Conservation (phyloP, 2,113 vertebrate genomes). For the Grantiella picta region DNA sequence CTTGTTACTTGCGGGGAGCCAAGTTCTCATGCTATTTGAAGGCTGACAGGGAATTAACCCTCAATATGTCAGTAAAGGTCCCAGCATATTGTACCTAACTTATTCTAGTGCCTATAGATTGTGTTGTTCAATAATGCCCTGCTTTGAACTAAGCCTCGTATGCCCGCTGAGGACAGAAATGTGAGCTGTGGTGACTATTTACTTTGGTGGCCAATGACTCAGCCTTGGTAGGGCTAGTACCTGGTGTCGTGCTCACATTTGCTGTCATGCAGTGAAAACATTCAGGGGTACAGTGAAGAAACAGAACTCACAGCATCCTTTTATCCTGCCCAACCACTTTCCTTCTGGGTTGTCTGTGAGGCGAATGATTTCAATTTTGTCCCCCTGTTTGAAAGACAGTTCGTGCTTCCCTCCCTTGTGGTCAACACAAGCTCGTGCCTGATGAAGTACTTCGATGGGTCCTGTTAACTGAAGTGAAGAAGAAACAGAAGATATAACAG, state of each 20-base stretch:
- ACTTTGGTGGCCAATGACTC: not conserved
- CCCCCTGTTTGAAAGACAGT: constrained; percentile 84
- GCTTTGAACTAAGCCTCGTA: not conserved
- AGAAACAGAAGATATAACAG: not conserved
- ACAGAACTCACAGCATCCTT: constrained; percentile 80
- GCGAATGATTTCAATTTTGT: constrained; percentile 87
- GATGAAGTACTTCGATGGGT: constrained; percentile 83
- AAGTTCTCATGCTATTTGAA: not conserved
- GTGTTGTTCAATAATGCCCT: not conserved
- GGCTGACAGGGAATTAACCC: not conserved
- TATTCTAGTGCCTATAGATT: not conserved
- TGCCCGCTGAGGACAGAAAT: not conserved
- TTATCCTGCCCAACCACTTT: constrained; percentile 87
- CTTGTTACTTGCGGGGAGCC: not conserved
- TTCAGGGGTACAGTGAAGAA: not conserved
- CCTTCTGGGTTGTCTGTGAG: constrained; percentile 91
- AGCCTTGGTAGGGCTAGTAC: not conserved
- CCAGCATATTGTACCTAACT: not conserved
- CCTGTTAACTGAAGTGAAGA: constrained; percentile 73
- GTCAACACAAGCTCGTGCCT: constrained; percentile 78
- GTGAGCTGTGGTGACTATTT: not conserved
- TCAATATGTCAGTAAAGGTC: not conserved
- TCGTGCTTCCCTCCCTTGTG: constrained; percentile 84
- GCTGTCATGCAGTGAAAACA: not conserved
- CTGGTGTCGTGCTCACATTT: not conserved